A percentile compares a stretch with the other conserved stretches of the same genome.
These are phyloP conservation scores for Onchidella celtica DNA, from an alignment of 2,888 invertebrate genomes.

Conservation along the genomic window DNA sequence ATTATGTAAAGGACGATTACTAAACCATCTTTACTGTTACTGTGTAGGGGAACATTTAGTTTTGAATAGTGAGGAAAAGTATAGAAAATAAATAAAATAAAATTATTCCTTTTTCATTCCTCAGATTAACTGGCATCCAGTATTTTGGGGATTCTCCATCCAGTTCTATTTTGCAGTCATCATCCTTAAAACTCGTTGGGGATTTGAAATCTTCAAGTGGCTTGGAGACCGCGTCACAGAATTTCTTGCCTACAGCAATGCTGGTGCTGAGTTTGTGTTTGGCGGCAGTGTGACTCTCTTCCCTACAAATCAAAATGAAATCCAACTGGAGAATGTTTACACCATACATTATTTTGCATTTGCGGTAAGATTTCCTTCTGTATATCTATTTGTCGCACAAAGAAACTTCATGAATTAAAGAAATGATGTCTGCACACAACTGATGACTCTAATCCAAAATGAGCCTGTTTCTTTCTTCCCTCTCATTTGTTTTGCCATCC, in stretches of 20 bases:
- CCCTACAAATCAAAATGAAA: slow-evolving; percentile 88
- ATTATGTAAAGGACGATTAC: no score
- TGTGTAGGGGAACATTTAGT: no score
- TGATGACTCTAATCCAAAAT: no score
- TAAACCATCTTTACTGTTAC: no score
- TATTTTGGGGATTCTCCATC: slow-evolving; percentile 88
- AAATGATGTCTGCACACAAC: no score
- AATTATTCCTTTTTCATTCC: slow-evolving; percentile 21
- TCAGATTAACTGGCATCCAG: slow-evolving; percentile 86
- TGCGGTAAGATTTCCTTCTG: slow-evolving; percentile 84
- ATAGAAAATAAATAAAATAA: no score
- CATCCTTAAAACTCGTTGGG: slow-evolving; percentile 73
- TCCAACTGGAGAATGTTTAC: slow-evolving; percentile 87
- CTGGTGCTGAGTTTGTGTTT: slow-evolving; percentile 93
- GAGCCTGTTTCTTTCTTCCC: no score
- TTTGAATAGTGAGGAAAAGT: no score
- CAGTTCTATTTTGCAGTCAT: slow-evolving; percentile 87
- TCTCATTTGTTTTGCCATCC: no score
- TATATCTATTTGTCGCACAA: no score
- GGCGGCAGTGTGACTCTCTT: slow-evolving; percentile 80
- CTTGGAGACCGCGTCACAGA: slow-evolving; percentile 86
- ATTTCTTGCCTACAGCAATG: slow-evolving; percentile 89
- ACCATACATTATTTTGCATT: slow-evolving; percentile 89
- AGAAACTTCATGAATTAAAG: no score
- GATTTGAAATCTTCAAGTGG: slow-evolving; percentile 86